These are phyloP conservation scores for Caranx ignobilis DNA, from an alignment of 2,113 vertebrate species.

Conservation along the genomic window DNA sequence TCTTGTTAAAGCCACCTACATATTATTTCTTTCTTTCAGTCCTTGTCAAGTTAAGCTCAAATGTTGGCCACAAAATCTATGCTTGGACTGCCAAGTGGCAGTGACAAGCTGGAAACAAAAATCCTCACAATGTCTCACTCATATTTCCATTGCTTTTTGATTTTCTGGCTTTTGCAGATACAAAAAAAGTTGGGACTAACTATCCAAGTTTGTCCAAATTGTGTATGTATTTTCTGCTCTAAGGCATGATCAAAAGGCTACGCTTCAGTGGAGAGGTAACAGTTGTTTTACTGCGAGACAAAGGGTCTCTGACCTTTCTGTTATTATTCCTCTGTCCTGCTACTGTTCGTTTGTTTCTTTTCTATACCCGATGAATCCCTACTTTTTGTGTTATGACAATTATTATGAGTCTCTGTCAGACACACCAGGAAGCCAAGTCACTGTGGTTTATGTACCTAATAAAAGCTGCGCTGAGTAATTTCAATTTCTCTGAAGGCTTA, in stretches of 20 bases:
- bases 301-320: constrained; percentile 28
- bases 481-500: constrained; percentile 69
- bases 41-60: constrained; percentile 60
- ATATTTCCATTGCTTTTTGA: constrained; percentile 19
- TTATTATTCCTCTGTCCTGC: constrained; percentile 31
- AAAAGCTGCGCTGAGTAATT: constrained; percentile 76
- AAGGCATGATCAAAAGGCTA: constrained; percentile 13
- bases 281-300: constrained; percentile 35
- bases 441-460: constrained; percentile 70
- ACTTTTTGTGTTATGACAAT: constrained; percentile 65
- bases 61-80: constrained; percentile 53
- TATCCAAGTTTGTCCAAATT: constrained; percentile 24
- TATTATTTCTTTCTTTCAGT: constrained; percentile 43
- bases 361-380: constrained; percentile 25
- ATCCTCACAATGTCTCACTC: constrained; percentile 54
- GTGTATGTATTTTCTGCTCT: constrained; percentile 20
- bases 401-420: constrained; percentile 68
- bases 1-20: constrained; percentile 55
- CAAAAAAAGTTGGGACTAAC: constrained; percentile 24
- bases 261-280: constrained; percentile 14
- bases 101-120: constrained; percentile 57
- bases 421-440: constrained; percentile 57
- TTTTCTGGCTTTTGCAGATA: constrained; percentile 31
- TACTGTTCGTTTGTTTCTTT: constrained; percentile 31
- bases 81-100: constrained; percentile 58